Conservation (phyloP, 1,140 invertebrate genomes). For the Drosophila leontia region DNA sequence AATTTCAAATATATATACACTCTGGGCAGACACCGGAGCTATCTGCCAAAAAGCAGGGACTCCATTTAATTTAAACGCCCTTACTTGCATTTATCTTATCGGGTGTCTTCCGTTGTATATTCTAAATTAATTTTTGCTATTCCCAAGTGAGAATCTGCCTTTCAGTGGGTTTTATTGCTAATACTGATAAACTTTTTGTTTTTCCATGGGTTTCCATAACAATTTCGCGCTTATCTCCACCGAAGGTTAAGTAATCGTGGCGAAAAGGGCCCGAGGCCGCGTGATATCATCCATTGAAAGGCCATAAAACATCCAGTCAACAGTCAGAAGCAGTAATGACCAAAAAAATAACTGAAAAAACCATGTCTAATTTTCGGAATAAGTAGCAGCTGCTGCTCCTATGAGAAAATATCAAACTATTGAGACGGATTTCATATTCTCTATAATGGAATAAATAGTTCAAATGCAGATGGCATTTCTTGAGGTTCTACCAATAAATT, state of each 20-base stretch:
- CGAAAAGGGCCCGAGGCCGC: slow-evolving; percentile 15
- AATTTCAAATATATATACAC: slow-evolving; percentile 5
- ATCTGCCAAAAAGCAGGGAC: slow-evolving; percentile 28
- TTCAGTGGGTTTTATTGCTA: slow-evolving; percentile 1
- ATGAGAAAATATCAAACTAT: slow-evolving; percentile 25
- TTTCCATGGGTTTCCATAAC: slow-evolving; percentile 21
- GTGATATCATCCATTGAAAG: slow-evolving; percentile 25
- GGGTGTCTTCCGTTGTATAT: slow-evolving; percentile 43
- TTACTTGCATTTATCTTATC: slow-evolving; percentile 54
- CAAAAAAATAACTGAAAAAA: slow-evolving; percentile 16
- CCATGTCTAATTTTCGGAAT: neutral
- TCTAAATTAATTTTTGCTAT: slow-evolving; percentile 64
- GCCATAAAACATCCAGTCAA: slow-evolving; percentile 25
- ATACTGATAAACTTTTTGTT: slow-evolving; percentile 41
- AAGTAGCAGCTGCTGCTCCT: slow-evolving; percentile 42
- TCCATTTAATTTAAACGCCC: slow-evolving; percentile 11
- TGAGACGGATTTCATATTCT: slow-evolving; percentile 36
- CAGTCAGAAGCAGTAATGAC: slow-evolving; percentile 2
- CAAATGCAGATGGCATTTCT: neutral
- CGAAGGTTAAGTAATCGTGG: slow-evolving; percentile 34
- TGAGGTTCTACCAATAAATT: neutral
- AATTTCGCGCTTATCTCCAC: slow-evolving; percentile 22
- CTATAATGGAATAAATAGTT: slow-evolving; percentile 18
- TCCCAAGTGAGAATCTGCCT: slow-evolving; percentile 15
- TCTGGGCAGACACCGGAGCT: neutral